A percentile compares a stretch with the other conserved stretches of the same genome.
Conservation (phyloP, 2,113 vertebrate genomes). For the Otolemur garnettii region DNA sequence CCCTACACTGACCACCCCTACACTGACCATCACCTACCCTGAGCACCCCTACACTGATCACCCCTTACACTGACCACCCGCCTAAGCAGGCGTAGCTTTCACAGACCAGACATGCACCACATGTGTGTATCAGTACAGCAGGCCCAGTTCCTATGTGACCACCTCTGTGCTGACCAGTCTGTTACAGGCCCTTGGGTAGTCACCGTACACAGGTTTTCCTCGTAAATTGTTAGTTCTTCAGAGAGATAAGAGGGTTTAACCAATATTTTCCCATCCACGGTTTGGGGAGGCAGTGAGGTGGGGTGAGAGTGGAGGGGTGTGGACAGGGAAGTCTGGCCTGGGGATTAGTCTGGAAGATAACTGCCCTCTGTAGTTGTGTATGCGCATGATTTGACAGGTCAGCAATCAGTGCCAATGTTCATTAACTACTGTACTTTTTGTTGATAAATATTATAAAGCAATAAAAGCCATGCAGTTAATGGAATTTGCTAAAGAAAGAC, state of each 20-base stretch:
- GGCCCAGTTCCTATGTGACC: no score
- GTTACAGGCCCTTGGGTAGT: no score
- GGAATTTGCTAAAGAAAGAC: background rate
- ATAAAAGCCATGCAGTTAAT: background rate
- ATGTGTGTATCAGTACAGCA: no score
- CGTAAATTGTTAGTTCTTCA: background rate
- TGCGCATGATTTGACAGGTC: background rate
- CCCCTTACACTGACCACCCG: no score
- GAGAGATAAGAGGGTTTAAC: background rate
- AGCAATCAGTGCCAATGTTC: background rate
- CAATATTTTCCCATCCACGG: background rate
- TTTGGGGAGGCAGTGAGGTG: background rate
- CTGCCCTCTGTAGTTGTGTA: background rate
- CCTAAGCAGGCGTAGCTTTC: no score
- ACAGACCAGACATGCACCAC: no score
- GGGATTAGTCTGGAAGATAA: constrained; percentile 18
- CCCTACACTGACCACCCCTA: no score
- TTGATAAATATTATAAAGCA: background rate
- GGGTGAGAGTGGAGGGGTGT: background rate
- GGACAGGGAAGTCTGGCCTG: background rate
- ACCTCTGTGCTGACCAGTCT: no score
- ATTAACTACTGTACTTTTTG: background rate
- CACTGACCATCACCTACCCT: no score
- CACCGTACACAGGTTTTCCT: no score
- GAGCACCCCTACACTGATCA: no score